Conservation (phyloP, 2,888 invertebrate genomes). For the Polymixis flavicincta region DNA sequence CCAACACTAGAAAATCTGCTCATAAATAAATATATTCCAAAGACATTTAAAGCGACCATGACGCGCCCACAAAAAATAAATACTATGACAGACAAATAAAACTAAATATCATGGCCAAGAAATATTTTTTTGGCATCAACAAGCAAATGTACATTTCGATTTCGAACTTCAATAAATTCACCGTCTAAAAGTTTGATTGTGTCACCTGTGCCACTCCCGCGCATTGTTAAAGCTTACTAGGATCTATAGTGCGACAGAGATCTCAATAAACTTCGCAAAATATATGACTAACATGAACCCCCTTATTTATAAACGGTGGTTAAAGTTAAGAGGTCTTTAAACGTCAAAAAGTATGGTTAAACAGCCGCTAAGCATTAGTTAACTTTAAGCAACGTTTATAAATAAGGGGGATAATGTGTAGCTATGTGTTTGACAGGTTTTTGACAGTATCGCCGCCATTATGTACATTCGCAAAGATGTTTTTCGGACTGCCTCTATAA, state of each 20-base stretch:
- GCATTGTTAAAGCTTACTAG: conserved; percentile 10
- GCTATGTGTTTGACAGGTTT: not conserved
- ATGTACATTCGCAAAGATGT: not conserved
- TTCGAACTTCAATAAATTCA: conserved; percentile 4
- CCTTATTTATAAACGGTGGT: too few species aligned
- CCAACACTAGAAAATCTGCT: not conserved
- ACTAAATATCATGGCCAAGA: conserved; percentile 34
- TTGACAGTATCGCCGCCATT: not conserved
- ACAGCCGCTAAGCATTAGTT: too few species aligned
- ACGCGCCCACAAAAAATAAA: conserved; percentile 33
- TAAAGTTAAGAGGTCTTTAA: too few species aligned
- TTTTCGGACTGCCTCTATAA: not conserved
- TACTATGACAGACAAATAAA: conserved; percentile 19
- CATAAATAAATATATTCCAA: not conserved
- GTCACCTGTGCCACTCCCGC: not conserved
- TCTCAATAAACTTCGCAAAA: not conserved
- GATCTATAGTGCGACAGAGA: conserved; percentile 5
- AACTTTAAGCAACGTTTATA: too few species aligned
- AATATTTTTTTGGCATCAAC: conserved; percentile 22
- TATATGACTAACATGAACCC: not conserved
- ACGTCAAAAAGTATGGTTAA: too few species aligned
- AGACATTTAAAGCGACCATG: conserved; percentile 16
- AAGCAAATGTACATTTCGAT: not conserved
- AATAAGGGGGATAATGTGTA: too few species aligned
- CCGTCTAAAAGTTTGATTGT: conserved; percentile 3